Conservation (phyloP, 2,113 vertebrate genomes). For the Turnix velox region DNA sequence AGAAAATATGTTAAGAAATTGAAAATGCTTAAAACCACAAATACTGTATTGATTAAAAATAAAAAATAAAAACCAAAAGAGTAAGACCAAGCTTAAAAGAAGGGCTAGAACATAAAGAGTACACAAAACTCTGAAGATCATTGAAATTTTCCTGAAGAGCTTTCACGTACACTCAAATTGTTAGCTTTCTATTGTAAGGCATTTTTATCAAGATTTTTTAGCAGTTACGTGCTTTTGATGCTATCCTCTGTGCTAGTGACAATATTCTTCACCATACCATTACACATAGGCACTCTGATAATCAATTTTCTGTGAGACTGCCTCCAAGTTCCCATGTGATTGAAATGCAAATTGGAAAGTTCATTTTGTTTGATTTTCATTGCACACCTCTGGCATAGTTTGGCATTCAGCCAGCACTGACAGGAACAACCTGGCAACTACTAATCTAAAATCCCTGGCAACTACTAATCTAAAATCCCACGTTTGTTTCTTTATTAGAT, state of each 20-base stretch:
- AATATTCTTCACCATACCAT: neutral
- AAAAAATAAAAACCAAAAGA: neutral
- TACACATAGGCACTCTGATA: neutral
- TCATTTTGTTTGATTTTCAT: neutral
- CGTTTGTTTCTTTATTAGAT: neutral
- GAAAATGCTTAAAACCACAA: neutral
- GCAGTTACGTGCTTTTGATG: neutral
- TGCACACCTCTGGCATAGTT: neutral
- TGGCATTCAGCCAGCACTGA: neutral
- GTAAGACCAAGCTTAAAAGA: neutral
- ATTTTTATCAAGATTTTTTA: neutral
- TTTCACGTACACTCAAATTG: neutral
- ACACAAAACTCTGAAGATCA: neutral
- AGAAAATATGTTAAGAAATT: neutral
- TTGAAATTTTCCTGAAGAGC: neutral
- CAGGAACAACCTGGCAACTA: neutral
- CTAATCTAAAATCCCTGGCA: neutral
- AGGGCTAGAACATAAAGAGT: accelerated
- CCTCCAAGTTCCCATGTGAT: neutral
- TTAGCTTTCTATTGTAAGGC: neutral
- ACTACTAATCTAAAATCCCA: neutral
- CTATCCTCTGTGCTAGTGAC: neutral
- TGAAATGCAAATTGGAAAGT: neutral
- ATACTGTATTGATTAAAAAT: neutral
- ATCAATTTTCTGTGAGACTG: neutral